These are phyloP conservation scores for Anguilla rostrata DNA, from an alignment of 2,113 vertebrate genomes.

Conservation along the genomic window DNA sequence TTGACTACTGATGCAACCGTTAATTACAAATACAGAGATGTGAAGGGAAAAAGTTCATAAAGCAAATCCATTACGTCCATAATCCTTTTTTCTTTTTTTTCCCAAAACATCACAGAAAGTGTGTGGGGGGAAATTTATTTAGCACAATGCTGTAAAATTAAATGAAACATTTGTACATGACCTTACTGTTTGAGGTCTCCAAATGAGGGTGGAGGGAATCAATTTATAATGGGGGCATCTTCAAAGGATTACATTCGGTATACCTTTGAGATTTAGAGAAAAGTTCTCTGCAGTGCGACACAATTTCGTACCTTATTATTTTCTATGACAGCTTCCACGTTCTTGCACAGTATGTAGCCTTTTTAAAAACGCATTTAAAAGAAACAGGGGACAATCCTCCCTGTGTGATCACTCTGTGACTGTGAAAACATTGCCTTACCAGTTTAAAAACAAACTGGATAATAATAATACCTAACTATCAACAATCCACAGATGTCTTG, in stretches of 20 bases:
- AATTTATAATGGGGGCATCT: background rate
- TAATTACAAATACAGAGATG: no score
- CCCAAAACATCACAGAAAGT: background rate
- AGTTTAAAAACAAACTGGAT: background rate
- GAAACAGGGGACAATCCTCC: background rate
- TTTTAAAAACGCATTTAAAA: background rate
- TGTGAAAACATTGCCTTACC: background rate
- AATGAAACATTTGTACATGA: background rate
- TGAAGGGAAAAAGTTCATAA: background rate
- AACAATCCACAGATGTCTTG: background rate
- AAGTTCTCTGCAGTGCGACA: background rate
- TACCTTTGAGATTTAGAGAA: background rate
- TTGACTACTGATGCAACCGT: no score
- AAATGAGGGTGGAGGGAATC: background rate
- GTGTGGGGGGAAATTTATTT: background rate
- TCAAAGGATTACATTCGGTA: background rate
- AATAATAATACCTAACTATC: no score
- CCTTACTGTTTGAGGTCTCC: background rate
- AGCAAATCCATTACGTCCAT: no score
- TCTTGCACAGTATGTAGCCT: background rate
- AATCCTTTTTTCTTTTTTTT: no score
- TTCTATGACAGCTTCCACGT: background rate
- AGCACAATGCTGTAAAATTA: background rate
- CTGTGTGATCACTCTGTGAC: background rate
- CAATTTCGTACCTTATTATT: background rate